These are phyloP conservation scores for Brachionus paranguensis DNA, from an alignment of 1,140 invertebrate genomes.

Conservation along the genomic window DNA sequence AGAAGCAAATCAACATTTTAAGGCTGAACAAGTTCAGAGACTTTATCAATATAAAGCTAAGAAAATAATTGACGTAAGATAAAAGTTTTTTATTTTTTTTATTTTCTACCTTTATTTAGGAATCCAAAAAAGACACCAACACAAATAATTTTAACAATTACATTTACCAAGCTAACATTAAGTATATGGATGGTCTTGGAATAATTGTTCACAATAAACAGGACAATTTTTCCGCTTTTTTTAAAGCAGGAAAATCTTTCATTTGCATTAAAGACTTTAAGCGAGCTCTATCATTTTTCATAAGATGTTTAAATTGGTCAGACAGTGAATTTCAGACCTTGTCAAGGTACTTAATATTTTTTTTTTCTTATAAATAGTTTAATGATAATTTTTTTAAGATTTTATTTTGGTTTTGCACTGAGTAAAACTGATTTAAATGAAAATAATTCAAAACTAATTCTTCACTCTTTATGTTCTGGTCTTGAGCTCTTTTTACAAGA, in stretches of 20 bases:
- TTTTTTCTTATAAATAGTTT: not conserved
- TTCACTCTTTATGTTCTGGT: not conserved
- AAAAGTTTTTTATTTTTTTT: not conserved
- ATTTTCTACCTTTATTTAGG: not conserved
- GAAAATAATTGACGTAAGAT: not conserved
- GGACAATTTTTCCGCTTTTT: not conserved
- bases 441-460: not conserved
- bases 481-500: not conserved
- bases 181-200: not conserved
- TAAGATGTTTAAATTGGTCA: not conserved
- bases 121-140: slow-evolving; percentile 3
- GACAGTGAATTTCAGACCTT: not conserved
- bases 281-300: not conserved
- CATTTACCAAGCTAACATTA: slow-evolving; percentile 25
- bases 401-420: slow-evolving; percentile 9
- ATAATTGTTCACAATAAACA: not conserved
- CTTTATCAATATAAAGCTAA: slow-evolving; percentile 36
- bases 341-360: not conserved
- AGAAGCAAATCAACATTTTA: not conserved
- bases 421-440: not conserved
- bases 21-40: slow-evolving; percentile 26
- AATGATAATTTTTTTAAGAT: not conserved
- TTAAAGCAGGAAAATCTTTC: slow-evolving; percentile 9
- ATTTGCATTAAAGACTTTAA: not conserved
- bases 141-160: not conserved